Base-by-base conservation (phyloP, 2,113 vertebrate genomes). In the Lasiurus borealis region DNA sequence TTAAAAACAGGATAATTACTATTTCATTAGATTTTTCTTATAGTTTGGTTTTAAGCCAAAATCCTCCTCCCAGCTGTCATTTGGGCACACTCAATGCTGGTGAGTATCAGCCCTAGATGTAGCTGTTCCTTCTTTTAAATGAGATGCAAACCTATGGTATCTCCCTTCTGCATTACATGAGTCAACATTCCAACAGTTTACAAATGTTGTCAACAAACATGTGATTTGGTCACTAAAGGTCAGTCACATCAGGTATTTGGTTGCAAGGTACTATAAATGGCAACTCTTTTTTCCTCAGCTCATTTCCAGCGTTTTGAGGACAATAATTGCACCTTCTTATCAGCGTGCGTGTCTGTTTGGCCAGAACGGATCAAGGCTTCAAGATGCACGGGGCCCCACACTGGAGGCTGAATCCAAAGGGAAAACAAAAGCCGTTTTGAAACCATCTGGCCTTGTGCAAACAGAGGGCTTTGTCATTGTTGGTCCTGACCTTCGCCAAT, bases 11-110 rank as follows among this genome's bases (percentile, higher is more conserved):
- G 59, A 59, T 11, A 48, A 64, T 29, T 23, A 19, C 66, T 48
- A 0, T 73, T 48, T 64, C 19, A 48, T 27, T n/a, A 46, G 19
- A 52, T 48, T 73, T 23, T 73, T 44, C 34, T 83, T 78, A 54
- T n/a, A n/a, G 34, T 85, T 88, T 31, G 62, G 23, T 75, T 81
- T 93, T 21, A 89, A 78, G 29, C 54, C 69, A 1, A 86, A 84
- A 80, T 44, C 5, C 48, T 18, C 36, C 54, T 48, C 31, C 25
- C 14, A 12, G 71, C 31, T 40, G 31, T 27, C 31, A 13, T 2
- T 4, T 3, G 1, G 12, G 78, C 46, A 5, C 48, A 78, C 50
- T 52, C 48, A 19, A 6, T 21, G 52, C 36, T 0, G 0, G 10
- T 3, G 21, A 9, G 15, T 19, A 4, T 6, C 48, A 27, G 8